Conservation (phyloP, 1,140 invertebrate genomes). For the Zophobas atratus region DNA sequence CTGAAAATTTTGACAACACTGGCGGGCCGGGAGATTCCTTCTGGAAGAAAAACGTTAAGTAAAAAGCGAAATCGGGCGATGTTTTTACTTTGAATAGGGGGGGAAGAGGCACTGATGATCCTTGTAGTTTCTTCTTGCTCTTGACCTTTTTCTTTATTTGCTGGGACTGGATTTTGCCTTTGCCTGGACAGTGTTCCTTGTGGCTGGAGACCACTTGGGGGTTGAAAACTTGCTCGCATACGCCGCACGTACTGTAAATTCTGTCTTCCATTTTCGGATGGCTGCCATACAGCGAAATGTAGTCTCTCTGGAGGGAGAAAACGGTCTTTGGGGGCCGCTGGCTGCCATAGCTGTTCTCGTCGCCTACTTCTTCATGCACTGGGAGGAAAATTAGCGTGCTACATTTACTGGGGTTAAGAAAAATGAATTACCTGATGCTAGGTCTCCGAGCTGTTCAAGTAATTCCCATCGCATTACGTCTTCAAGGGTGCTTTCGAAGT, state of each 20-base stretch:
- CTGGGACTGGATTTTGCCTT: slow-evolving; percentile 40
- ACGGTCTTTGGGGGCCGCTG: slow-evolving; percentile 50
- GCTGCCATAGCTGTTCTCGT: slow-evolving; percentile 39
- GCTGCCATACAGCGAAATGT: slow-evolving; percentile 59
- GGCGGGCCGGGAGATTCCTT: slow-evolving; percentile 30
- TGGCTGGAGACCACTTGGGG: slow-evolving; percentile 56
- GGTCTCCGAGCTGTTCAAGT: slow-evolving; percentile 46
- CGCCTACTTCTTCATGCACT: slow-evolving; percentile 26
- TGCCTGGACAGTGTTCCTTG: slow-evolving; percentile 54
- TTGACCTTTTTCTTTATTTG: slow-evolving; percentile 60
- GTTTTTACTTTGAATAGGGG: slow-evolving; percentile 50
- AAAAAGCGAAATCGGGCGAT: not conserved
- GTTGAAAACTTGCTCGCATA: slow-evolving; percentile 60
- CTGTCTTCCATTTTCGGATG: slow-evolving; percentile 62
- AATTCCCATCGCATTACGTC: slow-evolving; percentile 49
- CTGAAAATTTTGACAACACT: slow-evolving; percentile 41
- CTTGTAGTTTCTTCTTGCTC: slow-evolving; percentile 56
- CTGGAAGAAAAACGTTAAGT: slow-evolving; percentile 15
- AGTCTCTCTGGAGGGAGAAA: slow-evolving; percentile 56
- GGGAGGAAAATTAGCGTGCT: not conserved
- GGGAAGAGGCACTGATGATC: slow-evolving; percentile 49
- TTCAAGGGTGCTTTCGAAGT: slow-evolving; percentile 49
- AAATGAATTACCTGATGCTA: slow-evolving; percentile 45
- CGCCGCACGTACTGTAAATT: slow-evolving; percentile 57
- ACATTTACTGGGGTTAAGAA: not conserved